Evolutionary conservation across 37 sponge, comb jelly and placozoan genomes (phyloP), one percentile per base, ranked within the genome.

Genomic region (Amphimedon queenslandica): DNA sequence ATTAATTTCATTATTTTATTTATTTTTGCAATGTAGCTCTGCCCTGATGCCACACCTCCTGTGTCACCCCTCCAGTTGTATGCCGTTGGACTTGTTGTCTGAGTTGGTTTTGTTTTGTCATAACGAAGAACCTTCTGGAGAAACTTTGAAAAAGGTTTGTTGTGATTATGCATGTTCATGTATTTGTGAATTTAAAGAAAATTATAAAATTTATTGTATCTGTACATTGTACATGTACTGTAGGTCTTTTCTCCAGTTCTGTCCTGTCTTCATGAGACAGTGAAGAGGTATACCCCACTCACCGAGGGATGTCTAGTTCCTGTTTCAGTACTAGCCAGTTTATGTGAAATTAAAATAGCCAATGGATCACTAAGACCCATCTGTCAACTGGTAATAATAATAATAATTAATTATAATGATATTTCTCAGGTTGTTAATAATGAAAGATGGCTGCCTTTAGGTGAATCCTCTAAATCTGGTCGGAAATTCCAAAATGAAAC

Each of bases 81-180:
- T 88, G 40, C 83, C 88, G 16, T 30, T 69, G 55, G 83, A 75
- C 6, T 88, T 77, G 35, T 69, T 88, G 16, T 29, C 71, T 39
- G 80, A 88, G 41, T 64, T 88, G 2, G 79, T 88, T 25, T 35
- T 88, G 4, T 83, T 82, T 63, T 81, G 82, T 30, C 63, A 72
- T 42, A 34, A 47, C 16, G 4, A 74, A 85, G 23, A 21, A 32
- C 27, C 40, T 60, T 0, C 36, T 40, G 31, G 81, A 76, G 16
- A 57, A 58, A 0, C 32, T n/a, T n/a, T n/a, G n/a, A n/a, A n/a
- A n/a, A n/a, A n/a, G n/a, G n/a, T n/a, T n/a, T n/a, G n/a, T n/a
- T n/a, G n/a, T n/a, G n/a, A n/a, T n/a, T n/a, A n/a, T n/a, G n/a
- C n/a, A n/a, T n/a, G n/a, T n/a, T n/a, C n/a, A n/a, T n/a, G n/a